Percentiles rank a stretch among this genome's conserved stretches.
Conservation (phyloP, 2,888 invertebrate species). For the Quadroppia sp. region DNA sequence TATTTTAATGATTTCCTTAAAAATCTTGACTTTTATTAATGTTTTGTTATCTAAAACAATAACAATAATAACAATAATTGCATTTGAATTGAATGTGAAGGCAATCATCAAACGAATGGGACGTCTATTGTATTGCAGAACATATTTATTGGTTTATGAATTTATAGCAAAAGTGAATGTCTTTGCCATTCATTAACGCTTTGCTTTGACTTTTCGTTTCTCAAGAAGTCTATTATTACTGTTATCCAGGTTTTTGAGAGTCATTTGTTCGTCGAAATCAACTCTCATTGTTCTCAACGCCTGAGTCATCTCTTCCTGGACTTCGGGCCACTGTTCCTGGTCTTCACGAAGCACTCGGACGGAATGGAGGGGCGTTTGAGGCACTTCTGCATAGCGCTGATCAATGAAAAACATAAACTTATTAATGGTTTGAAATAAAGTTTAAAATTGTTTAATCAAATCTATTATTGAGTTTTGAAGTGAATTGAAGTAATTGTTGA, state of each 20-base stretch:
- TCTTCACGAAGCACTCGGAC: conserved; percentile 82
- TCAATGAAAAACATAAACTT: background rate
- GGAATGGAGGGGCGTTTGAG: conserved; percentile 90
- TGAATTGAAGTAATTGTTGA: background rate
- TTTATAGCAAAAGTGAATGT: background rate
- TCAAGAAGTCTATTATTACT: conserved; percentile 88
- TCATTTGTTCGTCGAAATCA: conserved; percentile 83
- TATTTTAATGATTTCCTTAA: background rate
- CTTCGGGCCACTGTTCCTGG: conserved; percentile 90
- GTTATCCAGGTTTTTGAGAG: conserved; percentile 85
- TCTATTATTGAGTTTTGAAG: no score
- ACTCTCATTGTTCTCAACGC: conserved; percentile 97
- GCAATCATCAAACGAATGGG: background rate
- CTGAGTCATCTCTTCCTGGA: conserved; percentile 98
- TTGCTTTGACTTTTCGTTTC: conserved; percentile 60
- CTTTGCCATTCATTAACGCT: background rate
- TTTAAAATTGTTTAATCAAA: no score
- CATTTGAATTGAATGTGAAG: background rate
- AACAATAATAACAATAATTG: background rate
- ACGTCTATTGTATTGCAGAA: background rate
- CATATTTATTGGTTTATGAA: background rate
- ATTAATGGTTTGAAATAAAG: no score
- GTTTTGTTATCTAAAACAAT: background rate
- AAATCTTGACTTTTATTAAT: background rate
- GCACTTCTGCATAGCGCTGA: conserved; percentile 75